phyloP scores from a whole-genome alignment of 2,113 vertebrate species.

The Carassius carassius region DNA sequence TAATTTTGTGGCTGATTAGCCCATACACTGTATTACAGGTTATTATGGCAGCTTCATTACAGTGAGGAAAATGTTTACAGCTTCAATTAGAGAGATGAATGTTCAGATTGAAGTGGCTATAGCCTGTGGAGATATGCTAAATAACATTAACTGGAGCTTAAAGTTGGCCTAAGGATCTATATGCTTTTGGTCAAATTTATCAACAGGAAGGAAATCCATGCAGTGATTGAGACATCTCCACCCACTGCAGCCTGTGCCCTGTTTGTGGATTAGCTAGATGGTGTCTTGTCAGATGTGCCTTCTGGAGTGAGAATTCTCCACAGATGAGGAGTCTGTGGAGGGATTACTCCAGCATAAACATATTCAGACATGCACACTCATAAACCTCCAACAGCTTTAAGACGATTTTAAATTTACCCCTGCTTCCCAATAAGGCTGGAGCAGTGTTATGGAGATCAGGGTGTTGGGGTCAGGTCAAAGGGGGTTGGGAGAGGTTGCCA shows the following conservation, averaged over 20 bases:
- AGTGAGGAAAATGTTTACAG: not conserved
- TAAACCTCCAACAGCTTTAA: constrained; percentile 58
- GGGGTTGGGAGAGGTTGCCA: constrained; percentile 39
- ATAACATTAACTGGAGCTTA: not conserved
- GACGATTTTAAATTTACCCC: constrained; percentile 68
- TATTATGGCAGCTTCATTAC: constrained; percentile 2
- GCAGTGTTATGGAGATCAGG: constrained; percentile 78
- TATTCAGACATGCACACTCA: constrained; percentile 42
- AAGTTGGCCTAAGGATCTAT: not conserved
- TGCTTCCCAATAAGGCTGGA: constrained; percentile 53
- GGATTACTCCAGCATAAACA: constrained; percentile 62
- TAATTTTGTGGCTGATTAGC: not conserved
- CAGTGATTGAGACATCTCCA: constrained; percentile 59
- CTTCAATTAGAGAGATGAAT: constrained; percentile 6
- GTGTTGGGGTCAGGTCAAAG: constrained; percentile 72
- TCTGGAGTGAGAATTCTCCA: constrained; percentile 25
- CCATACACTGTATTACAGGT: not conserved
- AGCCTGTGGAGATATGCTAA: not conserved
- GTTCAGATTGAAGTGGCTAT: not conserved
- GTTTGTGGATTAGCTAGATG: constrained; percentile 56
- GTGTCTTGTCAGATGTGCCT: constrained; percentile 49
- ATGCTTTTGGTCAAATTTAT: no score
- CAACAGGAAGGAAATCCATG: no score
- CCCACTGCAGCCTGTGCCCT: constrained; percentile 38
- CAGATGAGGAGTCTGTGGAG: constrained; percentile 53